phyloP scores from a whole-genome alignment of 2,888 invertebrate species.

The Drosophila trichaetosa region DNA sequence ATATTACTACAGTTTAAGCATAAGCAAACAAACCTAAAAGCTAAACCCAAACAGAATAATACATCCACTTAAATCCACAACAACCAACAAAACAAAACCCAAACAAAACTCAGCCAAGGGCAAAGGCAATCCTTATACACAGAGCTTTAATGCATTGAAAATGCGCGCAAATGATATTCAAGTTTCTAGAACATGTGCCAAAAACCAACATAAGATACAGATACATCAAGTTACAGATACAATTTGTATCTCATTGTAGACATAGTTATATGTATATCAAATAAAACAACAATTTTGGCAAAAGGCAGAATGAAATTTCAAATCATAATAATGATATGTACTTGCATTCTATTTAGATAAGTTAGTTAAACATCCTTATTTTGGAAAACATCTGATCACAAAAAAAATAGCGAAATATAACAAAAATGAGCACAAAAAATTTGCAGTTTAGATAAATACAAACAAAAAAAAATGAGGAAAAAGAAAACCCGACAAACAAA shows the following conservation, averaged over 20 bases:
- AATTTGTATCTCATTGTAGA: slow-evolving; percentile 30
- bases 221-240: slow-evolving; percentile 29
- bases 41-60: slow-evolving; percentile 45
- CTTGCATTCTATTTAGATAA: slow-evolving; percentile 59
- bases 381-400: slow-evolving; percentile 85
- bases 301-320: slow-evolving; percentile 39
- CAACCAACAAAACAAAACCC: slow-evolving; percentile 9
- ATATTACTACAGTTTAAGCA: slow-evolving; percentile 78
- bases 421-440: slow-evolving; percentile 62
- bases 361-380: slow-evolving; percentile 83
- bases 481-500: slow-evolving; percentile 35
- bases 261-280: slow-evolving; percentile 53
- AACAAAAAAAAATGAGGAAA: slow-evolving; percentile 39
- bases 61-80: slow-evolving; percentile 21
- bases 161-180: slow-evolving; percentile 68
- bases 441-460: slow-evolving; percentile 68
- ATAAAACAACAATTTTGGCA: slow-evolving; percentile 39
- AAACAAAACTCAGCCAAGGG: slow-evolving; percentile 36
- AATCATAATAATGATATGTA: slow-evolving; percentile 28
- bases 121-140: slow-evolving; percentile 44
- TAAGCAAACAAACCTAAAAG: slow-evolving; percentile 62
- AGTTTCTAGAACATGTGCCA: slow-evolving; percentile 78
- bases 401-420: slow-evolving; percentile 53
- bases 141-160: slow-evolving; percentile 71
- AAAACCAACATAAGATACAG: slow-evolving; percentile 42